Evolutionary conservation across 2,888 invertebrate genomes (phyloP).

Genomic region (Nesidiocoris tenuis): DNA sequence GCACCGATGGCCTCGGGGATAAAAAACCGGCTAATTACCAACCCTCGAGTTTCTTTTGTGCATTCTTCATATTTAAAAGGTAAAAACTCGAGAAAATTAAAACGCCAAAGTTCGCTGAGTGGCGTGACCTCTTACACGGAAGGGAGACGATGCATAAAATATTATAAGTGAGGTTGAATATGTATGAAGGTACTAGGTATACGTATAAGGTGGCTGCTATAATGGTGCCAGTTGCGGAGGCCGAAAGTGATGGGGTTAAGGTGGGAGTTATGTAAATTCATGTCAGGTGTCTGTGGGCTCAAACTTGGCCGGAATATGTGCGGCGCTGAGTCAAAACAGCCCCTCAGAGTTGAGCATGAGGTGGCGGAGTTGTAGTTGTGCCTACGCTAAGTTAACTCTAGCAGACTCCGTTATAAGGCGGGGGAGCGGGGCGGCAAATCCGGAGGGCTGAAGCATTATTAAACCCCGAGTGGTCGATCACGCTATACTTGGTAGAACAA

Average conservation of each 20-base stretch:
- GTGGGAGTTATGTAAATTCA: slow-evolving; percentile 24
- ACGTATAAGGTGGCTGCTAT: not conserved
- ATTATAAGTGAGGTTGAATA: slow-evolving; percentile 30
- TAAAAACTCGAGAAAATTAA: slow-evolving; percentile 10
- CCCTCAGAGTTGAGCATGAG: not conserved
- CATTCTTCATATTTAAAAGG: not conserved
- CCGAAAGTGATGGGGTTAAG: not conserved
- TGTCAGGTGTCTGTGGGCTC: slow-evolving; percentile 20
- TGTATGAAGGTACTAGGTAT: slow-evolving; percentile 6
- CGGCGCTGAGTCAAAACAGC: not conserved
- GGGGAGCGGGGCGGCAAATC: no score
- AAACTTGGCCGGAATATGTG: not conserved
- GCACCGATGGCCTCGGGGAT: no score
- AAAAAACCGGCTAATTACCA: no score
- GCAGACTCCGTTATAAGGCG: no score
- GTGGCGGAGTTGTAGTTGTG: not conserved
- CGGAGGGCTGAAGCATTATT: no score
- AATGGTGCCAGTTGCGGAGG: not conserved
- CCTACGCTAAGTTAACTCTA: not conserved
- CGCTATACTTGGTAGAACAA: no score
- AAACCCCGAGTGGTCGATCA: no score
- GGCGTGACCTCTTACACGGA: slow-evolving; percentile 3
- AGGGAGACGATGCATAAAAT: slow-evolving; percentile 26
- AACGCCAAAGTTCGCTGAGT: slow-evolving; percentile 11
- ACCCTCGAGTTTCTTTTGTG: no score